These are phyloP conservation scores for Polymixis lichenea DNA, from an alignment of 2,888 invertebrate genomes.

Conservation along the genomic window DNA sequence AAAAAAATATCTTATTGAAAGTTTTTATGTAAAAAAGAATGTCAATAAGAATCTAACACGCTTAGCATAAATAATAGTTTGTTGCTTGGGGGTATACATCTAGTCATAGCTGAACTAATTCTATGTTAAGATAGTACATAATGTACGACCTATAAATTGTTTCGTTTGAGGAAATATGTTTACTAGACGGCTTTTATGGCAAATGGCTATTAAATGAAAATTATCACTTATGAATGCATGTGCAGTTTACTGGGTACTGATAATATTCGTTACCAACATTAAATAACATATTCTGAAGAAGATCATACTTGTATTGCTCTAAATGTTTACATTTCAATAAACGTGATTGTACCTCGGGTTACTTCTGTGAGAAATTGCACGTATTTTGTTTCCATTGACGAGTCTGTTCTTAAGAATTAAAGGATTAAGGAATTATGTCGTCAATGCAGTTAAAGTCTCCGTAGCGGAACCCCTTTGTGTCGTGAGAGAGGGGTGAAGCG, in stretches of 20 bases:
- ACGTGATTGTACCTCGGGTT: neutral
- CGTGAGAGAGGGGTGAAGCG: neutral
- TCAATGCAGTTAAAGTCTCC: slow-evolving; percentile 43
- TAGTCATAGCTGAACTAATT: neutral
- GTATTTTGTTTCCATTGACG: slow-evolving; percentile 39
- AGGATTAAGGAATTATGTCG: slow-evolving; percentile 44
- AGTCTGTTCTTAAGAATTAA: slow-evolving; percentile 47
- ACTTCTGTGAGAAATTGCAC: slow-evolving; percentile 9
- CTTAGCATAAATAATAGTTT: too few species aligned
- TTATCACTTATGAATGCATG: neutral
- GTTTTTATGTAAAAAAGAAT: too few species aligned
- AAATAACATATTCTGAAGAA: neutral
- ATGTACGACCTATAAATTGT: too few species aligned
- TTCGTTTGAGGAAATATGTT: neutral
- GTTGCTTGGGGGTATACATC: too few species aligned
- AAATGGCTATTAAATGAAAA: neutral
- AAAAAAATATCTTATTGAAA: too few species aligned
- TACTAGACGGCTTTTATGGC: neutral
- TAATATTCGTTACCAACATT: too few species aligned
- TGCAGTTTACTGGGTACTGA: neutral
- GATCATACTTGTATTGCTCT: neutral
- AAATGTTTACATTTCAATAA: neutral
- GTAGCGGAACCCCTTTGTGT: slow-evolving; percentile 32
- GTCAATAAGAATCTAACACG: too few species aligned
- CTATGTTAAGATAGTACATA: neutral